Conservation (phyloP, 1,140 invertebrate species). For the Drosophila burlai region DNA sequence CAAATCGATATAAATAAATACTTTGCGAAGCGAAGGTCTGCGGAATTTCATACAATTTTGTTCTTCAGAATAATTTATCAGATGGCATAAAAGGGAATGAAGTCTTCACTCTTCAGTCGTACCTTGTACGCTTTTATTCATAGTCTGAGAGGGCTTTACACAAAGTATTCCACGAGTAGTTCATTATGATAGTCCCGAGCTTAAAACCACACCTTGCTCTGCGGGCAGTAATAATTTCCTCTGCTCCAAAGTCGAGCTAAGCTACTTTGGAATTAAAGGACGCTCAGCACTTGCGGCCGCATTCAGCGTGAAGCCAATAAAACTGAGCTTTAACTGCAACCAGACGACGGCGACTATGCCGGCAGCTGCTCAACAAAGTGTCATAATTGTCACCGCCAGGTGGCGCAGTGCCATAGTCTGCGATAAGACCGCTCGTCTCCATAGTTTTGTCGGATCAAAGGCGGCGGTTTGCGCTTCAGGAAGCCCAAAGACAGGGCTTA, state of each 20-base stretch:
- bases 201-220: slow-evolving; percentile 19
- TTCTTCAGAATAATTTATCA: neutral
- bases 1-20: slow-evolving; percentile 27
- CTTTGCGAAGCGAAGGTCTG: neutral
- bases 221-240: slow-evolving; percentile 3
- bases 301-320: slow-evolving; percentile 61
- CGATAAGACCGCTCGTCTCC: slow-evolving; percentile 24
- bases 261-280: slow-evolving; percentile 71
- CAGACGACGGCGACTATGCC: slow-evolving; percentile 1
- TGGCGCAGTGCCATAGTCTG: slow-evolving; percentile 10
- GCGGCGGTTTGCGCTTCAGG: slow-evolving; percentile 46
- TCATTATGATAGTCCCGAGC: neutral
- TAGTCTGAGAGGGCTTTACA: neutral
- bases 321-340: slow-evolving; percentile 60
- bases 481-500: slow-evolving; percentile 9
- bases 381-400: slow-evolving; percentile 67
- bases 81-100: neutral
- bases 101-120: neutral
- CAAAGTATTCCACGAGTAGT: slow-evolving; percentile 1
- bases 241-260: slow-evolving; percentile 47
- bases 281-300: slow-evolving; percentile 57
- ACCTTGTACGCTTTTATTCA: neutral
- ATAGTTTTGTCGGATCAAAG: slow-evolving; percentile 35
- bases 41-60: neutral
- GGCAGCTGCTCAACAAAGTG: slow-evolving; percentile 36